Conservation (phyloP, 2,797 vertebrate genomes). For the Rhinogobio ventralis region DNA sequence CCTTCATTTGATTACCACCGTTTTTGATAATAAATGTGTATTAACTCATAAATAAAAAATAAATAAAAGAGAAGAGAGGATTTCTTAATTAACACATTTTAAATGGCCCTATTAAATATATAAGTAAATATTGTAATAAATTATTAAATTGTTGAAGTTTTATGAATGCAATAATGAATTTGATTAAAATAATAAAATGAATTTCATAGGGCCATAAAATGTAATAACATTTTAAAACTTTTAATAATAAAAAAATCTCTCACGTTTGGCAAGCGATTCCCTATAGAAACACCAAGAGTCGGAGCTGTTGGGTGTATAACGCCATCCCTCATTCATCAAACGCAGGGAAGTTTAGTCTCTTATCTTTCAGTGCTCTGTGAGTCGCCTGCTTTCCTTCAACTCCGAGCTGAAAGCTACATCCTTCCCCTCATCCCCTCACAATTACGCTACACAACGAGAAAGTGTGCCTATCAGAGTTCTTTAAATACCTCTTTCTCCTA, state of each 20-base stretch:
- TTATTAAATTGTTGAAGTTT: background rate
- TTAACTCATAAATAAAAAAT: background rate
- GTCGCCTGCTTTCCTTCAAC: slow-evolving; percentile 35
- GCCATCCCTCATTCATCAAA: slow-evolving; percentile 9
- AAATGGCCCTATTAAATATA: background rate
- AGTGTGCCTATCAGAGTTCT: slow-evolving; percentile 13
- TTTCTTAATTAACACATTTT: background rate
- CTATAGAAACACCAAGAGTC: too few species aligned
- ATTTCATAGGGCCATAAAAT: background rate
- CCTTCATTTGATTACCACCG: background rate
- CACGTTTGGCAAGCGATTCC: too few species aligned
- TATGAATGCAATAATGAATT: background rate
- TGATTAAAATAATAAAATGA: too few species aligned
- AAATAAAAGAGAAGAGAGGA: too few species aligned
- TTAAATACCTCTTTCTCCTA: slow-evolving; percentile 20
- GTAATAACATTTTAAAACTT: background rate
- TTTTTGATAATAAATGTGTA: background rate
- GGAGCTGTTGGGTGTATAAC: too few species aligned
- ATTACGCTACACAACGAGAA: background rate
- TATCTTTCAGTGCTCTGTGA: slow-evolving; percentile 14
- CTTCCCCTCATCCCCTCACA: slow-evolving; percentile 49
- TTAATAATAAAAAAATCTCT: background rate
- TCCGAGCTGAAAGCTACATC: slow-evolving; percentile 30
- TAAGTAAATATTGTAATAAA: background rate
- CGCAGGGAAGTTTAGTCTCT: slow-evolving; percentile 36